Evolutionary conservation across 2,113 vertebrate species (phyloP), one percentile per base, ranked within the genome.

Genomic region (Pterophyllum scalare): DNA sequence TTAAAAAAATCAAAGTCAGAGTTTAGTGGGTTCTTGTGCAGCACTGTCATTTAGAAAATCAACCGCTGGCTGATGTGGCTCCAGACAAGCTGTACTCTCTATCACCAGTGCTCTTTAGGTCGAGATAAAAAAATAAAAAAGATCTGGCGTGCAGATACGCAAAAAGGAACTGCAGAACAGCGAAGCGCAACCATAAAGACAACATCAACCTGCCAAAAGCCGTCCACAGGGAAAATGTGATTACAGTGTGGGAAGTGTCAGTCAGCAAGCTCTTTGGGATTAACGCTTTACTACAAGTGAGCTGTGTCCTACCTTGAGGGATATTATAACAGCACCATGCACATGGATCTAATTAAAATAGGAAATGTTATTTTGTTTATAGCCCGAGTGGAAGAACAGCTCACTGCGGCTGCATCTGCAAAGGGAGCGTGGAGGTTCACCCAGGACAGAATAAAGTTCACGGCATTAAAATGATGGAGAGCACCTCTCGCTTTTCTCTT

Each of bases 1-100:
- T 22, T 59, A 80, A 81, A 77, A 77, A 80, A 91, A 90, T 92
- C 87, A 90, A 93, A 93, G 91, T 87, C 65, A 54, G 57, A 57
- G 64, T 83, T 83, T 70, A 46, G 82, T 6, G 61, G 84, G 38
- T 82, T 86, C 3, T 33, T 24, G 65, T 74, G 12, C 40, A 13
- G 46, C 77, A 82, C 85, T 72, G 67, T 80, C 76, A 90, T 90
- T 88, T 86, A 89, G 43, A 85, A 77, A 87, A 81, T 81, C 77
- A 62, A 75, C 79, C 77, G 15, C 87, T 35, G 79, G 80, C 86
- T 89, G 86, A 82, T 88, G 89, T 86, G 92, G 86, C 91, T 87
- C 78, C 82, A 79, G 79, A 72, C 83, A 82, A 84, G 4, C 75
- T 17, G 2, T 43, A 17, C 60, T 76, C 77, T 83, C 35, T 14